Base-by-base conservation (phyloP, 2,797 vertebrate species). In the Microctenopoma lineatum region DNA sequence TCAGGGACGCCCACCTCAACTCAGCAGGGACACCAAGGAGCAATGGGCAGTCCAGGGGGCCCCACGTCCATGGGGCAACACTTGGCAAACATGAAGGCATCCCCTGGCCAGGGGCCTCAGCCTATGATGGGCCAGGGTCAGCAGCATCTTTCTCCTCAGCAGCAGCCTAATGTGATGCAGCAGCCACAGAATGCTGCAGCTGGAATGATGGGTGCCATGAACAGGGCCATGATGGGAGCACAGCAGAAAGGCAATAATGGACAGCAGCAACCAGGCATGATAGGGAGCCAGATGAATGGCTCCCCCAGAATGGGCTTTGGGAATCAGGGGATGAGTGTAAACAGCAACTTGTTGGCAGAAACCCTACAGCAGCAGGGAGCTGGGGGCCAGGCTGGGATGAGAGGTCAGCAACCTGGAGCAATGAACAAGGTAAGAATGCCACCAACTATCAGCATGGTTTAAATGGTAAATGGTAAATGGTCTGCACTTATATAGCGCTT, bases 201-300 rank as follows among this genome's bases (percentile, higher is more conserved):
- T 75, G 95, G 95, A 81, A 96, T 98, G 94, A 90, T 93, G 83
- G 87, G 87, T 21, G 94, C 95, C 78, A 95, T 98, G 92, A 98
- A 94, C 91, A 94, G 96, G 75, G 95, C 93, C 88, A 95, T 98
- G 95, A 96, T 96, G 90, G 95, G 95, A 90, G 89, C 93, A 4
- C 94, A 94, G 76, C 94, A 93, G 80, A 94, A 94, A 91, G 95
- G 96, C 89, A 98, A 93, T 92, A 98, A 94, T 64, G 92, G 91
- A 87, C 94, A 92, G 79, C 92, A 91, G 84, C 93, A 93, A 83
- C 87, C 96, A 71, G 96, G 95, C 65, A 96, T 98, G 94, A 94
- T 99, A 84, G 96, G 95, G 68, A 96, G 92, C 69, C 97, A 98
- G 92, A 95, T 99, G 95, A 99, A 99, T 25, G 98, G 98, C 87